Percentiles rank a stretch among this genome's conserved stretches.
These are phyloP conservation scores for Lytechinus variegatus DNA, from an alignment of 35 echinoderm and acorn worm species.

Conservation along the genomic window DNA sequence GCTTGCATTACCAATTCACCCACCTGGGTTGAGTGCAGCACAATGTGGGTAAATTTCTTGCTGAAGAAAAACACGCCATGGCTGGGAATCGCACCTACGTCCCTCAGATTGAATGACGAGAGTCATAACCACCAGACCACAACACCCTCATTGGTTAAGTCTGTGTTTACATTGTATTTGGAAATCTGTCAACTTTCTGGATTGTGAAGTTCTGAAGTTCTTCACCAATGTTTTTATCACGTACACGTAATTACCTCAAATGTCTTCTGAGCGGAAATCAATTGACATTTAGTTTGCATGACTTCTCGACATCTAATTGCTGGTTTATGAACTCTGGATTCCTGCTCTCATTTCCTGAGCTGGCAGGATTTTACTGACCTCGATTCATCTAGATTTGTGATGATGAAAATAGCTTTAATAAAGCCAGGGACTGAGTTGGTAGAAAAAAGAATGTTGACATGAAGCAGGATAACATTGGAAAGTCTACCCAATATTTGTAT, in stretches of 20 bases:
- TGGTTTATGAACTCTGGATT: background rate
- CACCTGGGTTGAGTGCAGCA: too few relatives aligned
- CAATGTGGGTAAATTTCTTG: too few relatives aligned
- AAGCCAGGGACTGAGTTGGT: too few relatives aligned
- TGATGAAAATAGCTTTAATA: background rate
- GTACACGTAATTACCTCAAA: background rate
- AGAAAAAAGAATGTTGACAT: too few relatives aligned
- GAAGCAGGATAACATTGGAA: too few relatives aligned
- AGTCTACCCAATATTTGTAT: too few relatives aligned
- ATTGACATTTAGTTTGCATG: background rate
- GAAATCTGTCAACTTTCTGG: background rate
- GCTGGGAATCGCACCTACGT: too few relatives aligned
- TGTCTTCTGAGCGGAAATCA: background rate
- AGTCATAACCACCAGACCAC: background rate
- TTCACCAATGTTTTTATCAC: background rate
- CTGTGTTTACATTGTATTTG: background rate
- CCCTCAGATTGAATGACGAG: too few relatives aligned
- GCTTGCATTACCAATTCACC: too few relatives aligned
- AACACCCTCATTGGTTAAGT: background rate
- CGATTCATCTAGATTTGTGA: background rate
- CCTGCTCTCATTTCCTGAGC: background rate
- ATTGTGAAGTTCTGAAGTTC: background rate
- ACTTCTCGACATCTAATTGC: constrained; percentile 10
- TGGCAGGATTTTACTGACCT: background rate
- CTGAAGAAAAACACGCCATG: too few relatives aligned